Percentiles rank a stretch among this genome's conserved stretches.
phyloP scores from a whole-genome alignment of 2,888 invertebrate species.

The Nematopogon swammerdamellus region DNA sequence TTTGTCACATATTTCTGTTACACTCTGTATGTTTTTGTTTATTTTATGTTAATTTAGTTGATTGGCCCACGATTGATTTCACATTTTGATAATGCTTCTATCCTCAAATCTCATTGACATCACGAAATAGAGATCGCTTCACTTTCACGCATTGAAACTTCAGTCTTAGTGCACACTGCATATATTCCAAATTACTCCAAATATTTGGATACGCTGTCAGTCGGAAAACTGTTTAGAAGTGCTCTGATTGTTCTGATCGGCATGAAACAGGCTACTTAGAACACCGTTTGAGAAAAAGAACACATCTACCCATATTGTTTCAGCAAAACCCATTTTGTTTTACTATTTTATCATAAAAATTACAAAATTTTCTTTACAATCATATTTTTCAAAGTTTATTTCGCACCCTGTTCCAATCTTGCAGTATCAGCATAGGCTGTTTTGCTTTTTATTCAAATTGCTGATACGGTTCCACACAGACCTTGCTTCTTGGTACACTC shows the following conservation, averaged over 20 bases:
- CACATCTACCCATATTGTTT: too few relatives aligned
- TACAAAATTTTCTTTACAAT: not conserved
- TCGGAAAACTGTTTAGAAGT: not conserved
- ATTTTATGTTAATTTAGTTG: not conserved
- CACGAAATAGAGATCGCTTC: not conserved
- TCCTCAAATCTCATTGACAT: not conserved
- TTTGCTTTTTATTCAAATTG: not conserved
- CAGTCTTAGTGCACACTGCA: not conserved
- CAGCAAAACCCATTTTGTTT: too few relatives aligned
- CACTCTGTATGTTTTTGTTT: not conserved
- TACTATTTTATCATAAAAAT: too few relatives aligned
- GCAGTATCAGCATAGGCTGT: not conserved
- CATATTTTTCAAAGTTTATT: not conserved
- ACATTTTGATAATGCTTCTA: not conserved
- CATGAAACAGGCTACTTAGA: not conserved
- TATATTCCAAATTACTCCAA: not conserved
- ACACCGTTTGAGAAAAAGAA: too few relatives aligned
- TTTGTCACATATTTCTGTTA: not conserved
- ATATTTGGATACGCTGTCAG: not conserved
- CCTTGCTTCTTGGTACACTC: constrained; percentile 57
- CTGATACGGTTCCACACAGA: constrained; percentile 12
- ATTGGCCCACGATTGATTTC: not conserved
- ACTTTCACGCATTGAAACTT: not conserved
- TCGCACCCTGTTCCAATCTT: not conserved
- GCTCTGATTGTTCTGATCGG: not conserved